Base-by-base conservation (phyloP, 1,140 invertebrate genomes). In the Cepaea nemoralis region DNA sequence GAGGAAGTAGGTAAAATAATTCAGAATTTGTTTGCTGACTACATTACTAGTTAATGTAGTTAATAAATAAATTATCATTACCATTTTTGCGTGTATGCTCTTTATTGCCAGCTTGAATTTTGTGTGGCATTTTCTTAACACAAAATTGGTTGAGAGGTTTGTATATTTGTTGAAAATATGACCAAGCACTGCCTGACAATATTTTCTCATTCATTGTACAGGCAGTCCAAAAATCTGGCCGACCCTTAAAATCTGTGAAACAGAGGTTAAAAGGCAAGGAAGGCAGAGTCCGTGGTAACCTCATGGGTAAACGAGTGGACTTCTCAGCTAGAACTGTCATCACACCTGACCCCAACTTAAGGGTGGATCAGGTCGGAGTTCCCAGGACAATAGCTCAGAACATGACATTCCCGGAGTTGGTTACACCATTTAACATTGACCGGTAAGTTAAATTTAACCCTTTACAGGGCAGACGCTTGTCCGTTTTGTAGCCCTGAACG, bases 301-400 rank as follows among this genome's bases (percentile, higher is more conserved):
- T 99, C 85, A 99, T 99, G 98, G 99, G 99, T 81, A 99, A 99
- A 91, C 97, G 99, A 93, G 99, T 99, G 0, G 99, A 99, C 88
- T 99, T 99, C 89, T 99, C 98, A 0, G 99, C 98, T 12, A 95
- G 99, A 92, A 99, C 98, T 88, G 99, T 99, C 83, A 99, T 99
- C 89, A 99, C 98, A 14, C 98, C 99, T 0, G 99, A 99, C 94
- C 99, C 99, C 0, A 99, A 99, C 93, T 93, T 99, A 48, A 94
- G 97, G 82, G 99, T 99, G 88, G 97, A 99, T 92, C 98, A 92
- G 79, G 98, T 99, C 59, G 99, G 99, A 70, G 98, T 99, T 0
- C 99, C 99, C 0, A 93, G 98, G 79, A 98, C 97, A 45, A 99
- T 99, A 88, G 99, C 99, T 12, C 98, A 99, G 90, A 99, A 99